Evolutionary conservation across 2,113 vertebrate genomes (phyloP), one percentile per base, ranked within the genome.

Genomic region (Zapornia atra): DNA sequence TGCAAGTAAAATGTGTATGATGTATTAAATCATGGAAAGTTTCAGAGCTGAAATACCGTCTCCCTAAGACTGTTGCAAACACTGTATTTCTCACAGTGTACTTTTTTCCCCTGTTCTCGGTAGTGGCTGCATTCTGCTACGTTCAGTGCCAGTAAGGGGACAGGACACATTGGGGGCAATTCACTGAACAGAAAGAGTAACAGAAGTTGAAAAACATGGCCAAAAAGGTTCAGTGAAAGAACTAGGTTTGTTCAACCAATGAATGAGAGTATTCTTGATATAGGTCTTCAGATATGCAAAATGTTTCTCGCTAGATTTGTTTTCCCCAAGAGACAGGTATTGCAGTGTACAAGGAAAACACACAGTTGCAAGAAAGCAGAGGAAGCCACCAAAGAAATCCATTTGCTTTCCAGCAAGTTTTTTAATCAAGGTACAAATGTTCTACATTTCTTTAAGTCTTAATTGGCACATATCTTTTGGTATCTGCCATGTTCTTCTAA

Each of bases 401-500:
- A 0, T 80, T 69, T 69, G 5, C 1, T 78, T 76, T 70, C 72
- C 28, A 40, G 40, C 17, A 38, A 11, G 14, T 44, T 72, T 66
- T 72, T 25, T 3, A 75, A 78, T 60, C 29, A 26, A 22, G 17
- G 4, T 46, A 42, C 15, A 79, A 40, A 28, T n/a, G 3, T 83
- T 61, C 44, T 68, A 13, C 1, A 1, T 29, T 33, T 12, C 11
- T 72, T 51, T 51, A 53, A 81, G 21, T 7, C 20, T 51, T 71
- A 69, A 33, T 8, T 82, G 24, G 26, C 3, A 9, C 0, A 0
- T n/a, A 50, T 60, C n/a, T 22, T 78, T 77, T 66, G 15, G 28
- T 57, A 70, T 89, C 89, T 84, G 34, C 19, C 19, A 48, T 46
- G 60, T 33, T 75, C 54, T 91, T 65, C 50, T 82, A 71, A 90